A percentile compares a stretch with the other conserved stretches of the same genome.
Evolutionary conservation across 2,888 invertebrate genomes (phyloP).

Genomic region (Noctua pronuba): DNA sequence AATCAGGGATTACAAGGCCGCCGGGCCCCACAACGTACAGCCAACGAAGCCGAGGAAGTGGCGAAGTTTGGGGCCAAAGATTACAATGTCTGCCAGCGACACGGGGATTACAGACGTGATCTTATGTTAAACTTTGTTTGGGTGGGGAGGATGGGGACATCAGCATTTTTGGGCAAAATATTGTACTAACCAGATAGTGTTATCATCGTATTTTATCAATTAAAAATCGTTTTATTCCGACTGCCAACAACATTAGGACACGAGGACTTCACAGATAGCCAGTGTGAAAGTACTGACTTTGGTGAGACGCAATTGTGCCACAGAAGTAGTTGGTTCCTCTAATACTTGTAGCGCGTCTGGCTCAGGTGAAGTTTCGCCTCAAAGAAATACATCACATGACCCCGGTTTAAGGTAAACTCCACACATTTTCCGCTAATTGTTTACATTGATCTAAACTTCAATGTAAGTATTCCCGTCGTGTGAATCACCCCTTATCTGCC

Average conservation of each 20-base stretch:
- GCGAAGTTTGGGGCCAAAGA: background rate
- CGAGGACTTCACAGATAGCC: background rate
- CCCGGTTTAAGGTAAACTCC: slow-evolving; percentile 34
- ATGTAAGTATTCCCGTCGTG: slow-evolving; percentile 36
- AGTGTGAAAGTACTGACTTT: background rate
- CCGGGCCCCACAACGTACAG: background rate
- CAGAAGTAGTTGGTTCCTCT: background rate
- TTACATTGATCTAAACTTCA: slow-evolving; percentile 43
- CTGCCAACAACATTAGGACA: background rate
- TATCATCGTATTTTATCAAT: background rate
- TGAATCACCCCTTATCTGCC: slow-evolving; percentile 49
- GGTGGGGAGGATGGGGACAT: no score
- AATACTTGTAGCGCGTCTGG: no score
- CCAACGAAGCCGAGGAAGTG: background rate
- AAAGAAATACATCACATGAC: background rate
- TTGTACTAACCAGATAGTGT: background rate
- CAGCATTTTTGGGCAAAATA: background rate
- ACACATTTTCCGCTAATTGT: slow-evolving; percentile 48
- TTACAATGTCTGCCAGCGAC: background rate
- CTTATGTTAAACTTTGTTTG: background rate
- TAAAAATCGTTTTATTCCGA: background rate
- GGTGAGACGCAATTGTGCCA: background rate
- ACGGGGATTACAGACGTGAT: background rate
- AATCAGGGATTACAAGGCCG: background rate
- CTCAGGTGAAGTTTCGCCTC: background rate